A percentile compares a stretch with the other conserved stretches of the same genome.
phyloP scores from a whole-genome alignment of 2,888 invertebrate species.

The Ellobium chinense region DNA sequence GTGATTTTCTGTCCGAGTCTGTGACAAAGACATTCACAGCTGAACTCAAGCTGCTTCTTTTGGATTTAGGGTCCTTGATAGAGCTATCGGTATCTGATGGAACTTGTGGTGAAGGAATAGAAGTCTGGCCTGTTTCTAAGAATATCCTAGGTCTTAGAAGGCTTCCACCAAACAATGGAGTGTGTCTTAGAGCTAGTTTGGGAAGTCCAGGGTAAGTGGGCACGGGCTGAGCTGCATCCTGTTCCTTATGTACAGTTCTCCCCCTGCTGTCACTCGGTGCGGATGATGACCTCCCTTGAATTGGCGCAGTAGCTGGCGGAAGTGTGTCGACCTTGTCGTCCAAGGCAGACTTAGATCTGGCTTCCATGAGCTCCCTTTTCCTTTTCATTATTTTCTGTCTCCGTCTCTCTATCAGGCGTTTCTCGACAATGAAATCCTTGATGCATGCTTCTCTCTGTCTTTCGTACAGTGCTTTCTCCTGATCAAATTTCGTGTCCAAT shows the following conservation, averaged over 20 bases:
- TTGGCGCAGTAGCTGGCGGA: not conserved
- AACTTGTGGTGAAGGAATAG: not conserved
- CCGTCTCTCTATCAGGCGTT: slow-evolving; percentile 46
- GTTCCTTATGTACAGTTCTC: not conserved
- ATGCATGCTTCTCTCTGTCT: slow-evolving; percentile 58
- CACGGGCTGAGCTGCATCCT: not conserved
- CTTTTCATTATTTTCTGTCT: not conserved
- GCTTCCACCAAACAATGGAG: not conserved
- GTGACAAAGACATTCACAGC: not conserved
- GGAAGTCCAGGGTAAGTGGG: not conserved
- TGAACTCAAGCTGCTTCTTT: not conserved
- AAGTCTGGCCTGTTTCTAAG: slow-evolving; percentile 12
- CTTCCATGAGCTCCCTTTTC: slow-evolving; percentile 22
- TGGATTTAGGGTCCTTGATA: not conserved
- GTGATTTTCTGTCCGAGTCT: not conserved
- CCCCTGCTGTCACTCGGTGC: not conserved
- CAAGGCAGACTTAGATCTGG: slow-evolving; percentile 25
- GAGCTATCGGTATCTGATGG: slow-evolving; percentile 9
- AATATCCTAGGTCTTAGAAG: slow-evolving; percentile 13
- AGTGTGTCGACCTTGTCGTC: slow-evolving; percentile 4
- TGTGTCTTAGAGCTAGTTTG: not conserved
- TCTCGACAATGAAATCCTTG: slow-evolving; percentile 58
- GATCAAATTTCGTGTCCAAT: slow-evolving; percentile 58
- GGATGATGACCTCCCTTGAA: not conserved
- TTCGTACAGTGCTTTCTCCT: slow-evolving; percentile 57